These are phyloP conservation scores for Heliconius melpomene DNA, from an alignment of 1,140 invertebrate species.

Conservation along the genomic window DNA sequence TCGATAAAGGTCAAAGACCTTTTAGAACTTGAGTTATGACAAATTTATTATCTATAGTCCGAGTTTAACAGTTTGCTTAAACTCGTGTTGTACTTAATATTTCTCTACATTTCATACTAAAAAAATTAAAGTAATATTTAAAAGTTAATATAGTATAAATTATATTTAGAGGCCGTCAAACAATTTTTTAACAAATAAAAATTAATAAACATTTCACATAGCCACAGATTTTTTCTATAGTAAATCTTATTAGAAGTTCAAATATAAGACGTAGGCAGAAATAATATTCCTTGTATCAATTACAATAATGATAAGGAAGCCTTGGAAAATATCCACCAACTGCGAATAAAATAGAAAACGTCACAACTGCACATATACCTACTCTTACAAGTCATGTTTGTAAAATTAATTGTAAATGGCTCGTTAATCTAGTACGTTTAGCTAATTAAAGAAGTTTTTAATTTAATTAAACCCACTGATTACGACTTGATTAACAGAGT, in stretches of 20 bases:
- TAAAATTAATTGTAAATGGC: background rate
- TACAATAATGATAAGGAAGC: slow-evolving; percentile 1
- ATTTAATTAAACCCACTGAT: background rate
- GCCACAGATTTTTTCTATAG: background rate
- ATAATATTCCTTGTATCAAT: background rate
- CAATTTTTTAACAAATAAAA: too few species aligned
- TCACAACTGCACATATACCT: background rate
- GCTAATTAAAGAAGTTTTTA: slow-evolving; percentile 3
- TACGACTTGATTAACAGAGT: background rate
- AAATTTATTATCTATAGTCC: background rate
- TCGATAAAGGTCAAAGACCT: background rate
- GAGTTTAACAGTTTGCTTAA: too few species aligned
- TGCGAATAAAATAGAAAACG: slow-evolving; percentile 10
- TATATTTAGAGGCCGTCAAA: too few species aligned
- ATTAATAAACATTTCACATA: too few species aligned
- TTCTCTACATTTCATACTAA: too few species aligned
- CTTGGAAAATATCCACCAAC: background rate
- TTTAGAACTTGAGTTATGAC: background rate
- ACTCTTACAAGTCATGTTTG: background rate
- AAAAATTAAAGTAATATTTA: too few species aligned
- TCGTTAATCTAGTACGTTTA: slow-evolving; percentile 1
- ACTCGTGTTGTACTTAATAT: too few species aligned
- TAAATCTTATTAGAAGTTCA: background rate
- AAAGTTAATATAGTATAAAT: too few species aligned
- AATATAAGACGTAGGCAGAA: background rate